Evolutionary conservation across 1,140 invertebrate species (phyloP).

Genomic region (Ceratina japonica): DNA sequence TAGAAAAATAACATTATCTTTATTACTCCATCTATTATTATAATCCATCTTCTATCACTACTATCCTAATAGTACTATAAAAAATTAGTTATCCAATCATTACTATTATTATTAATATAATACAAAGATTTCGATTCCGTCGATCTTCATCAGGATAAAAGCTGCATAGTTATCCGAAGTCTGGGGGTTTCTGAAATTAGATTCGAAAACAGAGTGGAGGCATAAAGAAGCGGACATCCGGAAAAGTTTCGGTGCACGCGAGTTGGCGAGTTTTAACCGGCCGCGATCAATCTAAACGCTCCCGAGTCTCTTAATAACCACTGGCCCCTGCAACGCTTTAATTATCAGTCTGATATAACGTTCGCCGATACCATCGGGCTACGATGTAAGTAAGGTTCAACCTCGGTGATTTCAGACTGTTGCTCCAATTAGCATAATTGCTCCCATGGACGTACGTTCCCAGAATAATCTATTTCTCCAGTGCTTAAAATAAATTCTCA

Average conservation of each 20-base stretch:
- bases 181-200: too few relatives aligned
- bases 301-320: constrained; percentile 7
- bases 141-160: too few relatives aligned
- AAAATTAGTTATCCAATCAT: too few relatives aligned
- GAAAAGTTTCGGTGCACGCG: constrained; percentile 24
- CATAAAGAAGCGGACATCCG: background rate
- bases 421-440: background rate
- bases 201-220: too few relatives aligned
- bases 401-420: background rate
- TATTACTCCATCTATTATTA: too few relatives aligned
- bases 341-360: constrained; percentile 17
- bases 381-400: background rate
- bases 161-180: too few relatives aligned
- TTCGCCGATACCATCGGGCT: constrained; percentile 7
- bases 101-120: too few relatives aligned
- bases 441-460: too few relatives aligned
- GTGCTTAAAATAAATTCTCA: background rate
- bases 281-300: constrained; percentile 24
- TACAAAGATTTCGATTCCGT: too few relatives aligned
- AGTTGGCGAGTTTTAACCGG: background rate
- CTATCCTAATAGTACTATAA: too few relatives aligned
- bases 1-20: too few relatives aligned
- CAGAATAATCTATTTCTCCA: background rate
- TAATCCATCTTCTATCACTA: too few relatives aligned
- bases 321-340: constrained; percentile 15